phyloP scores from a whole-genome alignment of 2,888 invertebrate species.

The Aleiodes leptofemur region DNA sequence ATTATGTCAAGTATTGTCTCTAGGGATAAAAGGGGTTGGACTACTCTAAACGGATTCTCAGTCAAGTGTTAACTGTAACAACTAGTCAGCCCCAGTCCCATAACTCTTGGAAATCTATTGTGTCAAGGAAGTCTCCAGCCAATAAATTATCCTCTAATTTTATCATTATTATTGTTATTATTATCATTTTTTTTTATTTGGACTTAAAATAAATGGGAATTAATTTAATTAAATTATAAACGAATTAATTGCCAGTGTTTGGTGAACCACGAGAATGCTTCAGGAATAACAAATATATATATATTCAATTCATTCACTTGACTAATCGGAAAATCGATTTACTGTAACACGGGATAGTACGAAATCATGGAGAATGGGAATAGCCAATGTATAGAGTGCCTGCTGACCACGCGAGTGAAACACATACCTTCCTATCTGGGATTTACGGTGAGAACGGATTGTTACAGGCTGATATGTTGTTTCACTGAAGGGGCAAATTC shows the following conservation, averaged over 20 bases:
- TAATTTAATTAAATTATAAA: slow-evolving; percentile 26
- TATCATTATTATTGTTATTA: neutral
- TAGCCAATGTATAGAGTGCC: slow-evolving; percentile 5
- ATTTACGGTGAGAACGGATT: slow-evolving; percentile 63
- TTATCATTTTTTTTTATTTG: neutral
- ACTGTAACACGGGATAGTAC: slow-evolving; percentile 36
- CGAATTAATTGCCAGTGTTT: slow-evolving; percentile 38
- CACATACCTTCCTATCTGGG: slow-evolving; percentile 36
- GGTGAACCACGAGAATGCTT: slow-evolving; percentile 31
- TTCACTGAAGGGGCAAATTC: slow-evolving; percentile 20
- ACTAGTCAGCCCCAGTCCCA: slow-evolving; percentile 61
- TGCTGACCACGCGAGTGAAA: slow-evolving; percentile 63
- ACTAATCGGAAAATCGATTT: slow-evolving; percentile 66
- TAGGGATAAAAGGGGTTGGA: slow-evolving; percentile 47
- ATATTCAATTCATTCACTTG: slow-evolving; percentile 19
- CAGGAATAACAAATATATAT: slow-evolving; percentile 23
- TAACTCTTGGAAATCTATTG: slow-evolving; percentile 51
- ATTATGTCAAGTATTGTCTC: slow-evolving; percentile 45
- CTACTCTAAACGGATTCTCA: slow-evolving; percentile 49
- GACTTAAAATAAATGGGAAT: slow-evolving; percentile 29
- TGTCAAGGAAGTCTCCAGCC: slow-evolving; percentile 42
- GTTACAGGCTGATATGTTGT: slow-evolving; percentile 69
- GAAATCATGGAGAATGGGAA: slow-evolving; percentile 1
- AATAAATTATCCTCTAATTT: neutral
- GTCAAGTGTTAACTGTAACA: slow-evolving; percentile 68